Evolutionary conservation across 2,113 vertebrate species (phyloP).

Genomic region (Pterocles gutturalis): DNA sequence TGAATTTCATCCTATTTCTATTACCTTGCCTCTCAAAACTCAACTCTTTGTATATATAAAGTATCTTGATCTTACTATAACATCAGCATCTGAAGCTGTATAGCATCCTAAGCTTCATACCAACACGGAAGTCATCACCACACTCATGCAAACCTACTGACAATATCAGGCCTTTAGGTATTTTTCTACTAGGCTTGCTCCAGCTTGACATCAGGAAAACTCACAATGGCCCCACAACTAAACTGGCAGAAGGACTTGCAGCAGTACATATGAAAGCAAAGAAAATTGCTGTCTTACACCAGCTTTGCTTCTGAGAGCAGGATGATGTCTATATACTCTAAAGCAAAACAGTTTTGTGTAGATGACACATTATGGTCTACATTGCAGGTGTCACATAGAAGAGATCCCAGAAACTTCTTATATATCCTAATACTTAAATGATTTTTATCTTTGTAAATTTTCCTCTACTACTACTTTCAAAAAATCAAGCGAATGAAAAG

Average conservation of each 20-base stretch:
- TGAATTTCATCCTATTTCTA: not conserved
- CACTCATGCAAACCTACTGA: not conserved
- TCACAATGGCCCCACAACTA: fast-evolving
- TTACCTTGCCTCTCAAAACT: not conserved
- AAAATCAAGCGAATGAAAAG: not conserved
- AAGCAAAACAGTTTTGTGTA: not conserved
- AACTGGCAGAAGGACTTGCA: not conserved
- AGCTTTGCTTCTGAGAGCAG: not conserved
- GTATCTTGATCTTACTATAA: not conserved
- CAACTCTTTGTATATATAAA: not conserved
- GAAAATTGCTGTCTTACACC: not conserved
- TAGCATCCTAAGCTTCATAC: not conserved
- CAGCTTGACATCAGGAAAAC: not conserved
- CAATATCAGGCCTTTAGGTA: not conserved
- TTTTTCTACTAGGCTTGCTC: not conserved
- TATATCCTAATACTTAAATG: not conserved
- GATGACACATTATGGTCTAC: not conserved
- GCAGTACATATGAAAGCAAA: not conserved
- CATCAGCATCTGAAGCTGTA: not conserved
- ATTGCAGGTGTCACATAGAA: not conserved
- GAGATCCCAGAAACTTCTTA: not conserved
- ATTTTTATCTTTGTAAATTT: not conserved
- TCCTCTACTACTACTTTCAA: not conserved
- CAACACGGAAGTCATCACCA: not conserved
- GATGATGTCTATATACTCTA: not conserved